Evolutionary conservation across 2,113 vertebrate species (phyloP).

Genomic region (Dasypus novemcinctus): DNA sequence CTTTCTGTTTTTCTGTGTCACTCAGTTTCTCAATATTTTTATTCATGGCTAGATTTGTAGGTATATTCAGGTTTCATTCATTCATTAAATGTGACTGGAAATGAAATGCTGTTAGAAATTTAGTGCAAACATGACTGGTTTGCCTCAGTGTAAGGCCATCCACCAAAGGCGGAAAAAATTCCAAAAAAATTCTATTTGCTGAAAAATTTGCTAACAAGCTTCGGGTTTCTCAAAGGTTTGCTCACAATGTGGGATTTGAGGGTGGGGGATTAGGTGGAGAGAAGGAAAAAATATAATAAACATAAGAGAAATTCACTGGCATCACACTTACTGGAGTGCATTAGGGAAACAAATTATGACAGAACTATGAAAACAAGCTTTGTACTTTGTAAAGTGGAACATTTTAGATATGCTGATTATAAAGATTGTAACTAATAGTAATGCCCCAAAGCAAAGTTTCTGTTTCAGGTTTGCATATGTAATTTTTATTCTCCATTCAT

Average conservation of each 20-base stretch:
- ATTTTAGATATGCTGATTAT: slow-evolving; percentile 65
- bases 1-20: slow-evolving; percentile 49
- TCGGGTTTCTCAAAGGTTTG: slow-evolving; percentile 68
- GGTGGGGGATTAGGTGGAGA: slow-evolving; percentile 6
- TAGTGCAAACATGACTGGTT: slow-evolving; percentile 60
- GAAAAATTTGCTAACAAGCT: slow-evolving; percentile 79
- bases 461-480: slow-evolving; percentile 38
- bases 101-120: slow-evolving; percentile 7
- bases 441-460: slow-evolving; percentile 59
- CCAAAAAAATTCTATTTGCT: slow-evolving; percentile 69
- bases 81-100: slow-evolving; percentile 53
- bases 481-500: slow-evolving; percentile 71
- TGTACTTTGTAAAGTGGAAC: slow-evolving; percentile 59
- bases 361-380: slow-evolving; percentile 58
- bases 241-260: slow-evolving; percentile 60
- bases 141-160: slow-evolving; percentile 70
- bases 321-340: slow-evolving; percentile 46
- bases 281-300: slow-evolving; percentile 68
- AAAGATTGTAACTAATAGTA: slow-evolving; percentile 63
- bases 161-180: slow-evolving; percentile 61
- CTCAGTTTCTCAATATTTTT: not conserved
- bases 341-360: slow-evolving; percentile 46
- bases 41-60: not conserved
- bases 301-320: slow-evolving; percentile 42
- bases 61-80: slow-evolving; percentile 42